Base-by-base conservation (phyloP, 1,140 invertebrate species). In the Heterodera carotae region DNA sequence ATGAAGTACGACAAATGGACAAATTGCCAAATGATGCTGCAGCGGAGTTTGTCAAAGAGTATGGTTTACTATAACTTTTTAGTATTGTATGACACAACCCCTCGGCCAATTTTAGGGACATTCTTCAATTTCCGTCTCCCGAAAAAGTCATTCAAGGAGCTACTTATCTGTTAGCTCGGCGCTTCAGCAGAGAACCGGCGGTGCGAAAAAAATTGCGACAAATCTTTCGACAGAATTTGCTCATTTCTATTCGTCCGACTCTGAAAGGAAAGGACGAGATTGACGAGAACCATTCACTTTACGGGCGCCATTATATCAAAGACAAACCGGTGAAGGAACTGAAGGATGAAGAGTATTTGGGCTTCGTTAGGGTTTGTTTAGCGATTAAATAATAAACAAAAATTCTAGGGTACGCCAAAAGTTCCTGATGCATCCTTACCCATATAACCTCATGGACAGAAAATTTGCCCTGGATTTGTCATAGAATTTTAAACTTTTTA, bases 311-410 rank as follows among this genome's bases (percentile, higher is more conserved):
- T 85, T 99, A 97, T 88, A 84, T 99, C 8, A 94, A 93, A 85
- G 93, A 94, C 84, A 99, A 99, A 88, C 96, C 96, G 0, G 93
- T 99, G 0, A 90, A 92, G 12, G 94, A 97, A 88, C 89, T 99
- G 10, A 91, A 91, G 6, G 92, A 92, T 1, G 96, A 98, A 82
- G 93, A 97, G 86, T 99, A 93, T 88, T 89, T 99, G 2, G 93
- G 93, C 22, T 85, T 76, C 64, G 62, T 80, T 27, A 81, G 66
- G 59, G 77, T 78, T n/a, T 27, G 62, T 48, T 53, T 64, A 22
- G 15, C n/a, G 27, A 64, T n/a, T n/a, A n/a, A n/a, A n/a, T n/a
- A n/a, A n/a, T n/a, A n/a, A n/a, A n/a, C n/a, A n/a, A n/a, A n/a
- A n/a, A n/a, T n/a, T n/a, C n/a, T n/a, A n/a, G n/a, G n/a, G n/a